phyloP scores from a whole-genome alignment of 2,888 invertebrate species.

The Actias luna region DNA sequence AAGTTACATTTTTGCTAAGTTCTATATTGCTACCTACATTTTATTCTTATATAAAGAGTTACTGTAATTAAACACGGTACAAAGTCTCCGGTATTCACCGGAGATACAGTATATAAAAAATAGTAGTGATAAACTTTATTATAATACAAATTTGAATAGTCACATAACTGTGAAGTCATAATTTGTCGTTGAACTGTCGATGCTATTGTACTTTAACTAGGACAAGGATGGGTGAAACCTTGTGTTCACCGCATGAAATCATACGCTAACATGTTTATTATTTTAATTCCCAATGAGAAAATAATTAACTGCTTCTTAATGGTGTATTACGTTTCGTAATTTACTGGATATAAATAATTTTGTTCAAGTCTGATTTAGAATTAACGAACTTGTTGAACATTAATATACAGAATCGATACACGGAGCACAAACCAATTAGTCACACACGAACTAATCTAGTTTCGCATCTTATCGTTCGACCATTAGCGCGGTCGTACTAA shows the following conservation, averaged over 20 bases:
- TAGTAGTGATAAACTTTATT: not conserved
- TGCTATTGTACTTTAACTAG: conserved; percentile 67
- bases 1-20: too few species aligned
- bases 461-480: conserved; percentile 29
- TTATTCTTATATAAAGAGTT: too few species aligned
- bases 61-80: too few species aligned
- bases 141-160: conserved; percentile 16
- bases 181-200: conserved; percentile 57
- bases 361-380: not conserved
- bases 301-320: not conserved
- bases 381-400: not conserved
- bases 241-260: conserved; percentile 48
- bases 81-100: too few species aligned
- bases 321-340: not conserved
- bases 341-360: not conserved
- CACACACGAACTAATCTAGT: conserved; percentile 6
- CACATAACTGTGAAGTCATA: conserved; percentile 39
- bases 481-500: conserved; percentile 45
- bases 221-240: conserved; percentile 61
- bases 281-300: conserved; percentile 6
- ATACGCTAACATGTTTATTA: conserved; percentile 21
- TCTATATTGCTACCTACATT: too few species aligned
- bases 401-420: not conserved
- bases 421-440: conserved; percentile 4
- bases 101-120: too few species aligned